These are phyloP conservation scores for Bubalus kerabau DNA, from an alignment of 2,113 vertebrate genomes.

Conservation along the genomic window DNA sequence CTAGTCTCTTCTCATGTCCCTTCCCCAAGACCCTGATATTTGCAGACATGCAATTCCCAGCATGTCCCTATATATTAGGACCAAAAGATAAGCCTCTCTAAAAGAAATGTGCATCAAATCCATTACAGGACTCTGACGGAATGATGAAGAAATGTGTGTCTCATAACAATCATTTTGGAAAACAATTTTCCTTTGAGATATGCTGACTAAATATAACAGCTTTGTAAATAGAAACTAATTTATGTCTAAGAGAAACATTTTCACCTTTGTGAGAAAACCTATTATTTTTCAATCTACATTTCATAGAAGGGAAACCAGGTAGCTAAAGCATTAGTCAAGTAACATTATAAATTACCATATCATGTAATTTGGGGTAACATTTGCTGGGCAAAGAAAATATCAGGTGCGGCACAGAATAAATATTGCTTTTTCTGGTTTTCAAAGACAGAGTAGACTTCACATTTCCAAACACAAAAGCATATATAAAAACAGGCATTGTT, in stretches of 20 bases:
- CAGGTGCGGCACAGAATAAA: neutral
- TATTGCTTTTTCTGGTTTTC: constrained; percentile 21
- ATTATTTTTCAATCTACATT: constrained; percentile 70
- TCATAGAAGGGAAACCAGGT: constrained; percentile 60
- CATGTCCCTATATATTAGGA: neutral
- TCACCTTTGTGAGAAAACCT: constrained; percentile 70
- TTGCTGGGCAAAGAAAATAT: constrained; percentile 22
- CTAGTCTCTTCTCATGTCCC: neutral
- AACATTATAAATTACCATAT: constrained; percentile 36
- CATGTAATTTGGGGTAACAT: constrained; percentile 16
- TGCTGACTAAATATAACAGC: constrained; percentile 65
- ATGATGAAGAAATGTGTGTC: constrained; percentile 61
- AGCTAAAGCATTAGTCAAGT: constrained; percentile 59
- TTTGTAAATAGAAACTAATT: constrained; percentile 76
- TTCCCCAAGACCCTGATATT: neutral
- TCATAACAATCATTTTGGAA: constrained; percentile 56
- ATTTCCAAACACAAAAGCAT: neutral
- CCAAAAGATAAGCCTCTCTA: constrained; percentile 56
- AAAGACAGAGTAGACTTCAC: neutral
- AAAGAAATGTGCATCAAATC: constrained; percentile 65
- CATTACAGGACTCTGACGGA: constrained; percentile 50
- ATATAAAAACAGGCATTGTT: constrained; percentile 14
- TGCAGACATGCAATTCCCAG: neutral
- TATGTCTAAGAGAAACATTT: constrained; percentile 68
- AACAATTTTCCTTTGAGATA: constrained; percentile 59